These are phyloP conservation scores for Neelides folsomi DNA, from an alignment of 2,888 invertebrate species.

Conservation along the genomic window DNA sequence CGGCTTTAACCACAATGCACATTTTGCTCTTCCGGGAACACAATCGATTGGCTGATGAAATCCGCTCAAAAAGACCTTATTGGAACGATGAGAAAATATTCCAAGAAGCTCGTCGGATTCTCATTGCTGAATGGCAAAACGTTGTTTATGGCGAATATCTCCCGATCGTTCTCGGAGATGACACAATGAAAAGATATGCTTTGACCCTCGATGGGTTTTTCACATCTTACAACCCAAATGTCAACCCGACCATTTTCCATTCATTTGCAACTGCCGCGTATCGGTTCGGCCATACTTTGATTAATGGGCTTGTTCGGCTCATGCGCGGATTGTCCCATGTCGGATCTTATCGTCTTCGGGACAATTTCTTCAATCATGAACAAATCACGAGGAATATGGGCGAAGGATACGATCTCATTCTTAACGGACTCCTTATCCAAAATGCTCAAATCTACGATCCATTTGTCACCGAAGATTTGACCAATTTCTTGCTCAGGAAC, in stretches of 20 bases:
- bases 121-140: conserved; percentile 29
- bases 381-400: conserved; percentile 23
- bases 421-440: conserved; percentile 27
- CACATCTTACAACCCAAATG: conserved; percentile 20
- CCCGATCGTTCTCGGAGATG: conserved; percentile 26
- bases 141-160: conserved; percentile 29
- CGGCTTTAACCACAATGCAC: conserved; percentile 28
- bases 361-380: conserved; percentile 26
- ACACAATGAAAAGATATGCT: conserved; percentile 18
- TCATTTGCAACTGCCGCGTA: conserved; percentile 29
- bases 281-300: conserved; percentile 27
- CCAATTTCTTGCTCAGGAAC: conserved; percentile 26
- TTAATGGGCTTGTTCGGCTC: conserved; percentile 27
- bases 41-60: conserved; percentile 28
- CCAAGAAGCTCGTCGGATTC: conserved; percentile 26
- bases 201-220: conserved; percentile 12
- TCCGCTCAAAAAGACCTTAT: conserved; percentile 18
- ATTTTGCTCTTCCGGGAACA: conserved; percentile 27
- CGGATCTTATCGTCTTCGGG: conserved; percentile 20
- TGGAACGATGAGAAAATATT: conserved; percentile 29
- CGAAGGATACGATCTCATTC: conserved; percentile 28
- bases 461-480: conserved; percentile 29
- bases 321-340: conserved; percentile 21
- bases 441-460: conserved; percentile 29
- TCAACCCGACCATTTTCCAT: conserved; percentile 26